These are phyloP conservation scores for Ia io DNA, from an alignment of 2,113 vertebrate species.

Conservation along the genomic window DNA sequence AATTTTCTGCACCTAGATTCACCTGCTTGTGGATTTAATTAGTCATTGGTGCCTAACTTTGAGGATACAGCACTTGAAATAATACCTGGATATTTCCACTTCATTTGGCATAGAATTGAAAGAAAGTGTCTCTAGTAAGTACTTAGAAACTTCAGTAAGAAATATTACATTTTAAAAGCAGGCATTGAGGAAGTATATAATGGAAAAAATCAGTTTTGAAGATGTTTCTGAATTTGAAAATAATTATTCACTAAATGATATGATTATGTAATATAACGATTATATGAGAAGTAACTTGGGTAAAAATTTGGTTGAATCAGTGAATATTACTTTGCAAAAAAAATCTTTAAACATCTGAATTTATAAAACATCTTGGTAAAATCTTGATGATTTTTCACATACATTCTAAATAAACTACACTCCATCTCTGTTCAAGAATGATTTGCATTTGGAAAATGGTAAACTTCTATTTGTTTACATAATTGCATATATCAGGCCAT, in stretches of 20 bases:
- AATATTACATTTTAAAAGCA: background rate
- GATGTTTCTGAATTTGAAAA: slow-evolving; percentile 9
- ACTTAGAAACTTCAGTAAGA: background rate
- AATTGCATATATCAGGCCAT: background rate
- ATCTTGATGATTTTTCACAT: background rate
- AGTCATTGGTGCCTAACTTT: background rate
- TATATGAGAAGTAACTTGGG: background rate
- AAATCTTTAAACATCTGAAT: background rate
- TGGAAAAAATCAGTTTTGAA: background rate
- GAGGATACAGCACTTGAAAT: slow-evolving; percentile 4
- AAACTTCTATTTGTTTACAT: background rate
- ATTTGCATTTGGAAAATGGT: background rate
- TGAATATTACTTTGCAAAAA: background rate
- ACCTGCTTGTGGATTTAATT: background rate
- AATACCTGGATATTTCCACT: slow-evolving; percentile 41
- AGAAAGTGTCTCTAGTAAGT: background rate
- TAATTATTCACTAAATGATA: background rate
- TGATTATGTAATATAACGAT: background rate
- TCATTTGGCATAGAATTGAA: background rate
- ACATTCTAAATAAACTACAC: background rate
- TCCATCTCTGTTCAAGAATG: background rate
- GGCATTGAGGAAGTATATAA: too few species aligned
- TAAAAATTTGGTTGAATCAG: background rate
- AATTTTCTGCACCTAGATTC: slow-evolving; percentile 7
- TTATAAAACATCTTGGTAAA: background rate